Conservation (phyloP, 1,140 invertebrate species). For the Drosophila kepulauana region DNA sequence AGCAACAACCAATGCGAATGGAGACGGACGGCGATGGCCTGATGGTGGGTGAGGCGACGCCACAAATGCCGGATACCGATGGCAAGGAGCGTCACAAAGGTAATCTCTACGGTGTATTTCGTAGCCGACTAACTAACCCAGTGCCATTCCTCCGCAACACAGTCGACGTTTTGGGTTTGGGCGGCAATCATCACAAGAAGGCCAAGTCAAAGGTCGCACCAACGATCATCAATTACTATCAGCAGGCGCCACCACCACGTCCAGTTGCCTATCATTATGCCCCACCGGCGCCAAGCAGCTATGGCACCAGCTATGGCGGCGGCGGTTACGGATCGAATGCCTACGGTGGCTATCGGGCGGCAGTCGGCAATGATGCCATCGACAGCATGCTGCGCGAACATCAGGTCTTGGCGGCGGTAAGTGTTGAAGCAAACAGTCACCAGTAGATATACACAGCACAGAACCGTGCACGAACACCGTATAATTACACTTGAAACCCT, state of each 20-base stretch:
- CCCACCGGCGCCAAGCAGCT: constrained; percentile 22
- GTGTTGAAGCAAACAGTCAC: constrained; percentile 38
- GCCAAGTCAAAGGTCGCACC: constrained; percentile 33
- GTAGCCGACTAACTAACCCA: constrained; percentile 38
- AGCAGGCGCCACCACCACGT: constrained; percentile 23
- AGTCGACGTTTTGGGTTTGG: constrained; percentile 56
- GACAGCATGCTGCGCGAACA: constrained; percentile 69
- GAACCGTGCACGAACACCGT: neutral
- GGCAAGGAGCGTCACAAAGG: constrained; percentile 72
- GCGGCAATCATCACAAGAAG: constrained; percentile 62
- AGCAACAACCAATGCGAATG: neutral
- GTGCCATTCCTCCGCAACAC: constrained; percentile 15
- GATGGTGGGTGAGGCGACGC: constrained; percentile 61
- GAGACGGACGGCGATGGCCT: neutral
- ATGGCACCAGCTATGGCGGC: constrained; percentile 59
- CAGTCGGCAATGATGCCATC: constrained; percentile 78
- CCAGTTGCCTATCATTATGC: constrained; percentile 7
- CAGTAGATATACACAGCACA: neutral
- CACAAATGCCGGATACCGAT: constrained; percentile 62
- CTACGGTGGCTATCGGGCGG: constrained; percentile 59
- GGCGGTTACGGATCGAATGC: constrained; percentile 38
- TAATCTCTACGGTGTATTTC: constrained; percentile 80
- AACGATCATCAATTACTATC: constrained; percentile 68
- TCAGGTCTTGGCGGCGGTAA: constrained; percentile 60
- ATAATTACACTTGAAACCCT: neutral